phyloP scores from a whole-genome alignment of 2,888 invertebrate species.

The Loripinus fragilis region DNA sequence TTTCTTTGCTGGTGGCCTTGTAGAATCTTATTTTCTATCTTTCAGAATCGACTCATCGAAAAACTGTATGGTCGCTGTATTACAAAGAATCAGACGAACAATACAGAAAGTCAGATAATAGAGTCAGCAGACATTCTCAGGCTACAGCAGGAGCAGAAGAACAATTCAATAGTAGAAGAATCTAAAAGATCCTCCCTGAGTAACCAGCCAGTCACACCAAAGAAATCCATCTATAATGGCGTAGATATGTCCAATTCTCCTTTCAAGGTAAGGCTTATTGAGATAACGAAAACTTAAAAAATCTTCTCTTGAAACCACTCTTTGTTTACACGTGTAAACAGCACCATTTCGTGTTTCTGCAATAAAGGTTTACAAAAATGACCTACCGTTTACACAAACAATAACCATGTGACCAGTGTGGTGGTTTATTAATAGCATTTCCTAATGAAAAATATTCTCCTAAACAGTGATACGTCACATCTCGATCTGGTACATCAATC shows the following conservation, averaged over 20 bases:
- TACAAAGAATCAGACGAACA: slow-evolving; percentile 66
- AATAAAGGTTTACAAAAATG: too few species aligned
- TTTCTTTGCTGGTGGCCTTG: too few species aligned
- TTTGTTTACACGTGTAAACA: too few species aligned
- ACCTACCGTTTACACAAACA: too few species aligned
- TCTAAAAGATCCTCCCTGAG: slow-evolving; percentile 19
- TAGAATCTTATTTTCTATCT: slow-evolving; percentile 16
- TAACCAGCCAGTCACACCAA: slow-evolving; percentile 30
- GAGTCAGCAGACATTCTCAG: slow-evolving; percentile 87
- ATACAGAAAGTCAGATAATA: slow-evolving; percentile 84
- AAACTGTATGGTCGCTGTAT: slow-evolving; percentile 94
- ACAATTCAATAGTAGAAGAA: slow-evolving; percentile 31
- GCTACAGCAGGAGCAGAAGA: slow-evolving; percentile 83
- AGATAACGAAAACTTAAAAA: too few species aligned
- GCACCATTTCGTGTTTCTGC: too few species aligned
- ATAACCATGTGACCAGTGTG: too few species aligned
- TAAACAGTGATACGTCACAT: too few species aligned
- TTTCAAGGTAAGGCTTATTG: slow-evolving; percentile 68
- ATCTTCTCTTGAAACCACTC: too few species aligned
- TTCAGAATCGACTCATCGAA: slow-evolving; percentile 91
- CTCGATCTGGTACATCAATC: too few species aligned
- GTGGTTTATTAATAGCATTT: too few species aligned
- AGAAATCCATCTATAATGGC: slow-evolving; percentile 42
- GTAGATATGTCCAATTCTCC: slow-evolving; percentile 66
- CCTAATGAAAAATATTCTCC: too few species aligned